These are phyloP conservation scores for Nicator chloris DNA, from an alignment of 2,113 vertebrate species.

Conservation along the genomic window DNA sequence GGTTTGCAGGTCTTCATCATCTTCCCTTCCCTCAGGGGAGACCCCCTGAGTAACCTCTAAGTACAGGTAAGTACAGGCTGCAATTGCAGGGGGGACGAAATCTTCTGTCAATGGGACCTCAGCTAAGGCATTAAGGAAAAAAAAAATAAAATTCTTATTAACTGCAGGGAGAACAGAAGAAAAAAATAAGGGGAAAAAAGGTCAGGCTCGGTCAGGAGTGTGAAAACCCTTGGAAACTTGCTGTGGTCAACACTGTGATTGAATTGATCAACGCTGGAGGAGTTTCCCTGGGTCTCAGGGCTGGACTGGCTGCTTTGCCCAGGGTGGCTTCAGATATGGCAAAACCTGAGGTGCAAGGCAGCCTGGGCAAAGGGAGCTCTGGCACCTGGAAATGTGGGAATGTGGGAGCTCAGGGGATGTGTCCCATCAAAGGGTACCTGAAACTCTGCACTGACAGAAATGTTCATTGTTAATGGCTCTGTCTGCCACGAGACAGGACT, in stretches of 20 bases:
- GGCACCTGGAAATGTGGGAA: neutral
- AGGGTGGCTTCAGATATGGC: neutral
- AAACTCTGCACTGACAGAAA: neutral
- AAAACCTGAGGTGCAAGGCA: neutral
- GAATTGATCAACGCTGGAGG: neutral
- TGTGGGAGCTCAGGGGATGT: neutral
- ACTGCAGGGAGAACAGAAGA: fast-evolving
- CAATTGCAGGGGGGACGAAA: neutral
- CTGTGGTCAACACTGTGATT: neutral
- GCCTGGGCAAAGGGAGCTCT: neutral
- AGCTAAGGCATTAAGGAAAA: neutral
- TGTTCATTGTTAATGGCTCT: neutral
- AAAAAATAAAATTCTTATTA: neutral
- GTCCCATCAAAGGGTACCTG: neutral
- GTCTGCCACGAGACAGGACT: neutral
- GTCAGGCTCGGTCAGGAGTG: neutral
- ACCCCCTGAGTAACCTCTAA: neutral
- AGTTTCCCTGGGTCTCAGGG: neutral
- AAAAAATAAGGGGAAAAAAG: fast-evolving
- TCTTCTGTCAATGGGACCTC: neutral
- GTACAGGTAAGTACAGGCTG: neutral
- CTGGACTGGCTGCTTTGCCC: neutral
- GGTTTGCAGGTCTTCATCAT: neutral
- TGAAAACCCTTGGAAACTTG: neutral
- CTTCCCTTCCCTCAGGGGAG: neutral